Base-by-base conservation (phyloP, 2,113 vertebrate species). In the Penelope pileata region DNA sequence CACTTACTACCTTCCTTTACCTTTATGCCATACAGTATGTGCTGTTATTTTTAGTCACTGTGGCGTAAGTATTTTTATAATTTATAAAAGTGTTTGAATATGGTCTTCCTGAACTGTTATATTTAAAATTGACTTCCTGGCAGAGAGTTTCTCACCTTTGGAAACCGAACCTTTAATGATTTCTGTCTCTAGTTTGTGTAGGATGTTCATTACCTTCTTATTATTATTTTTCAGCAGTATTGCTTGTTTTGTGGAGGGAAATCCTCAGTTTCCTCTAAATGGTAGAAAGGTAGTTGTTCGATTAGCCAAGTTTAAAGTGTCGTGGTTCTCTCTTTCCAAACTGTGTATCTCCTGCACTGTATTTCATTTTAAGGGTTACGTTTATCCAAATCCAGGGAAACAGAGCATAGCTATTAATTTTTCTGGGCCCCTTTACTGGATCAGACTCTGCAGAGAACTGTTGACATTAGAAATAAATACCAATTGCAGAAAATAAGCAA, bases 1-100 rank as follows among this genome's bases (percentile, higher is more conserved):
- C 73, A 80, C 88, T 94, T 77, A 85, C 88, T 87, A 62, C 75
- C 74, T 96, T 97, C 73, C 76, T 93, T 88, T 92, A 67, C 88
- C 72, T 76, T 91, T 84, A 83, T 88, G 83, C 81, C 53, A 32
- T 91, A 67, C 66, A 30, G 36, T 62, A 75, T 59, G 78, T 96
- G 81, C 74, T 96, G 77, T 93, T 96, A 91, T 94, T 94, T 97
- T 91, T 93, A 67, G 75, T 93, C 74, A 40, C 38, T 88, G 29
- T 63, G 54, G 62, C 95, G 62, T 89, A 77, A 95, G 56, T 88
- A 83, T 95, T 96, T 97, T 95, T 95, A 51, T 93, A 96, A 86
- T 97, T 97, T 96, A 93, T 77, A 54, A 63, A 93, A 85, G 32
- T 88, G 36, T 83, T 95, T 95, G 87, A 97, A 93, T 95, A 32